Conservation (phyloP, 2,888 invertebrate genomes). For the Tinea pellionella region DNA sequence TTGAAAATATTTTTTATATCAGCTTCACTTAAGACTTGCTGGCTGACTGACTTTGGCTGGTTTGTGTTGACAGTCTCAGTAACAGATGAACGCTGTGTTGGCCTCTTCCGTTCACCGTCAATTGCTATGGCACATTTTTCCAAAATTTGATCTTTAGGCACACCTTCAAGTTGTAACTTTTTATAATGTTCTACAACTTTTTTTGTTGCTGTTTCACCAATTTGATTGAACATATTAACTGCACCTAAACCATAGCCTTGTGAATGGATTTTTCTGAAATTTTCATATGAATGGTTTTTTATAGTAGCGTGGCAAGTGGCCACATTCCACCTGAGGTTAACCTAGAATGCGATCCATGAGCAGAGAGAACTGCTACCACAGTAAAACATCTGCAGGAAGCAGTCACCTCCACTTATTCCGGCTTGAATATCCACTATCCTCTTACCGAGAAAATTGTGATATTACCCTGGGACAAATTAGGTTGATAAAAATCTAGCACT, state of each 20-base stretch:
- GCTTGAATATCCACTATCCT: too few relatives aligned
- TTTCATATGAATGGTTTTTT: too few relatives aligned
- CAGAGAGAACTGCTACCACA: too few relatives aligned
- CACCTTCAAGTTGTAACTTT: conserved; percentile 64
- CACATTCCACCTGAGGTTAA: too few relatives aligned
- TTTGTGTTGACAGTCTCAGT: conserved; percentile 25
- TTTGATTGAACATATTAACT: conserved; percentile 63
- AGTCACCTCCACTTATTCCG: too few relatives aligned
- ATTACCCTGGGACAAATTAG: too few relatives aligned
- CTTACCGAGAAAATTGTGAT: too few relatives aligned
- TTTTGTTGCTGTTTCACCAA: conserved; percentile 67
- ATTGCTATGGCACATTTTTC: conserved; percentile 39
- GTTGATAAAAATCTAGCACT: too few relatives aligned
- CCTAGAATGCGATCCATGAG: too few relatives aligned
- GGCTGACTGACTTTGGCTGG: conserved; percentile 29
- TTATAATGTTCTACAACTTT: conserved; percentile 72
- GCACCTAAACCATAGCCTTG: conserved; percentile 65
- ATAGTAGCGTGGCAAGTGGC: too few relatives aligned
- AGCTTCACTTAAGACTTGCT: conserved; percentile 38
- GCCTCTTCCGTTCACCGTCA: conserved; percentile 29
- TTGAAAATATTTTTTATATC: conserved; percentile 45
- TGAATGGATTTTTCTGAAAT: conserved; percentile 75
- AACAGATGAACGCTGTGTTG: not conserved
- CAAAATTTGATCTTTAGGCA: conserved; percentile 61
- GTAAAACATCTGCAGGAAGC: too few relatives aligned